A percentile compares a stretch with the other conserved stretches of the same genome.
These are phyloP conservation scores for Halichoeres trimaculatus DNA, from an alignment of 2,113 vertebrate species.

Conservation along the genomic window DNA sequence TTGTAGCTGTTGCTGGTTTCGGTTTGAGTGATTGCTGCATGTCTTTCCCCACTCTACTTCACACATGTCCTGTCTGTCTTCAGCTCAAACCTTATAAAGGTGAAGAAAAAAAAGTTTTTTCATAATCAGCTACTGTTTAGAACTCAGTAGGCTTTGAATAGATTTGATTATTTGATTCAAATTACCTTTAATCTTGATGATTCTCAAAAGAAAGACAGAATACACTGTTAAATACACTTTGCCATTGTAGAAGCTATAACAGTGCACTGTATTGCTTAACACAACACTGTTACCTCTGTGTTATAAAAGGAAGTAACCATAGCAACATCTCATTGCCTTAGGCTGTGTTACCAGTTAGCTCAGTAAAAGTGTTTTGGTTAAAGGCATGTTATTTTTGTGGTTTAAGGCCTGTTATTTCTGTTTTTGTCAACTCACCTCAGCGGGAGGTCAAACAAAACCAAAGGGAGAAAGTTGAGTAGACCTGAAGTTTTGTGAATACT, in stretches of 20 bases:
- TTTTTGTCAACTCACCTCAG: neutral
- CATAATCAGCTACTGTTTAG: too few species aligned
- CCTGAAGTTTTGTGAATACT: neutral
- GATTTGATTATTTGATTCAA: too few species aligned
- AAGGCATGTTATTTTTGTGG: neutral
- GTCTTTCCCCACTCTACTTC: too few species aligned
- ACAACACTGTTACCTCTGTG: constrained; percentile 17
- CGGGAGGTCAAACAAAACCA: neutral
- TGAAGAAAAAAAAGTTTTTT: too few species aligned
- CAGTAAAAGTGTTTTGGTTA: constrained; percentile 1
- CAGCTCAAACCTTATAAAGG: too few species aligned
- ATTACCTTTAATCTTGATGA: too few species aligned
- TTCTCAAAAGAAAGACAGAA: too few species aligned
- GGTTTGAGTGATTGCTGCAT: too few species aligned
- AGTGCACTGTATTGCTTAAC: neutral
- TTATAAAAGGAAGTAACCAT: constrained; percentile 48
- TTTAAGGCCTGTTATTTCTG: neutral
- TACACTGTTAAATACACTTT: neutral
- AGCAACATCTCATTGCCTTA: constrained; percentile 34
- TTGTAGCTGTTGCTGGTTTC: too few species aligned
- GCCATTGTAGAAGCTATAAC: neutral
- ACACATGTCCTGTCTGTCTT: too few species aligned
- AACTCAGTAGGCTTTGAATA: too few species aligned
- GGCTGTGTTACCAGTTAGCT: neutral
- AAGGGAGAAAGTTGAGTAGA: neutral